Base-by-base conservation (phyloP, 2,797 vertebrate genomes). In the Tadarida brasiliensis region DNA sequence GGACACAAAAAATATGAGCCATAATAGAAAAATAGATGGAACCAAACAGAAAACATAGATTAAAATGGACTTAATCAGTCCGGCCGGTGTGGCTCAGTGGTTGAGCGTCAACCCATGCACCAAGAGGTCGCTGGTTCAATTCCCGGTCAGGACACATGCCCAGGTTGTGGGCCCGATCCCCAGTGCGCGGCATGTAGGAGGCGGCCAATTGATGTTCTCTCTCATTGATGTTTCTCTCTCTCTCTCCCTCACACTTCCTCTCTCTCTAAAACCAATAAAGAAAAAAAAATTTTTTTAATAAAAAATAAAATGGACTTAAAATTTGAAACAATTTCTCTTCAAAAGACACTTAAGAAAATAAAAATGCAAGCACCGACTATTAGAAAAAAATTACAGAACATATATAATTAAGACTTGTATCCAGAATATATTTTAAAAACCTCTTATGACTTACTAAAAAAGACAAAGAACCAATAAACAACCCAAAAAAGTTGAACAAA, bases 321-420 rank as follows among this genome's bases (percentile, higher is more conserved):
- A 83, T 87, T 30, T 28, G 81, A 87, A 80, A 86, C 17, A 63
- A 16, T 68, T 93, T 19, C 26, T 87, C 61, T 80, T 77, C 70
- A 94, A 86, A 70, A 92, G 61, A 57, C 54, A 92, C 51, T 56
- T 84, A 85, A 22, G 47, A 82, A 95, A 86, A 87, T 87, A 39
- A 47, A 94, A 71, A 73, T 24, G 49, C 10, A 91, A 94, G 83
- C 65, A 71, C 5, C 78, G 22, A 65, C 47, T 84, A 16, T 59
- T 71, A 88, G 78, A 80, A 78, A 94, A 94, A 47, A 74, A 20
- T 6, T 73, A 17, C 57, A 96, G 83, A 59, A 77, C 35, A 56
- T 51, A 86, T 33, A 87, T 33, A 91, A 78, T 71, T 91, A 91
- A 90, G 61, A 30, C 56, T 80, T 78, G 11, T 83, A 94, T 47